A percentile compares a stretch with the other conserved stretches of the same genome.
Evolutionary conservation across 2,113 vertebrate genomes (phyloP).

Genomic region (Cromileptes altivelis): DNA sequence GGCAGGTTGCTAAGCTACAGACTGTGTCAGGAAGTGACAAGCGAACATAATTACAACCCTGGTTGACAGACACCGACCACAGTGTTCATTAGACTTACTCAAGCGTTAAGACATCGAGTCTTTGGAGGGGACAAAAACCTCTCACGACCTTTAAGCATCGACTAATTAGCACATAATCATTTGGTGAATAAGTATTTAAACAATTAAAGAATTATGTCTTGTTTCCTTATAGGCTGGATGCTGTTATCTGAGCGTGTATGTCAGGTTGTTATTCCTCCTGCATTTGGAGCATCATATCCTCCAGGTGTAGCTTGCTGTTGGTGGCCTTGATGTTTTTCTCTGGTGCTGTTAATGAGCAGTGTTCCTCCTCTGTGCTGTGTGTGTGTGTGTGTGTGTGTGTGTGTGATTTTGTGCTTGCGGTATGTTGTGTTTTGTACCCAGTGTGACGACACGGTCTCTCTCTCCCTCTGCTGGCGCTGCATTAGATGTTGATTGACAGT

Average conservation of each 20-base stretch:
- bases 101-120: conserved; percentile 72
- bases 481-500: conserved; percentile 69
- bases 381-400: conserved; percentile 6
- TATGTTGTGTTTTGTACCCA: background rate
- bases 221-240: too few species aligned
- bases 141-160: conserved; percentile 47
- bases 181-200: conserved; percentile 48
- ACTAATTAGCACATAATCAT: conserved; percentile 58
- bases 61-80: conserved; percentile 73
- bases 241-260: background rate
- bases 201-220: conserved; percentile 31
- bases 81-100: conserved; percentile 76
- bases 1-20: conserved; percentile 77
- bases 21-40: conserved; percentile 75
- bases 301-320: background rate
- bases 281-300: background rate
- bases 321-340: conserved; percentile 3
- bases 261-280: background rate
- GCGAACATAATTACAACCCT: conserved; percentile 73
- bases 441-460: background rate
- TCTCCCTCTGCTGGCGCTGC: background rate
- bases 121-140: conserved; percentile 49
- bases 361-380: background rate
- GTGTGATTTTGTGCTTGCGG: background rate
- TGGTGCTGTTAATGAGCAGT: conserved; percentile 12